These are phyloP conservation scores for Poeciliopsis gracilis DNA, from an alignment of 2,797 vertebrate species.

Conservation along the genomic window DNA sequence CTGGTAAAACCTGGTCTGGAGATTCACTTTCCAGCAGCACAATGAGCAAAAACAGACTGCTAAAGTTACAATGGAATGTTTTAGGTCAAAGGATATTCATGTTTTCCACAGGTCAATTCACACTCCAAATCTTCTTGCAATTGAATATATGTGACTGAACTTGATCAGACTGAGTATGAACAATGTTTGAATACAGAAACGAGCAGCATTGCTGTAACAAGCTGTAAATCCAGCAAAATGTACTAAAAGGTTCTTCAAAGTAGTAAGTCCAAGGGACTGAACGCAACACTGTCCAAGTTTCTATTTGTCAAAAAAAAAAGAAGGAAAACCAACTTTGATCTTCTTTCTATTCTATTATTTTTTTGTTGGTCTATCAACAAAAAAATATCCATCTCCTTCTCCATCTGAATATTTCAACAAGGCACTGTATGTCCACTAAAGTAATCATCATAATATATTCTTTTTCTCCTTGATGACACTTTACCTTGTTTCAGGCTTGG, in stretches of 20 bases:
- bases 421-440: not conserved
- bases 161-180: not conserved
- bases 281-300: not conserved
- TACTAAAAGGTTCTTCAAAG: not conserved
- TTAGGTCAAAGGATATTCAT: not conserved
- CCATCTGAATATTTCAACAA: not conserved
- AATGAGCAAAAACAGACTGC: not conserved
- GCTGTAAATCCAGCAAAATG: not conserved
- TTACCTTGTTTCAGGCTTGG: constrained; percentile 83
- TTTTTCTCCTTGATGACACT: not conserved
- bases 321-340: not conserved
- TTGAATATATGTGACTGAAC: not conserved
- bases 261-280: not conserved
- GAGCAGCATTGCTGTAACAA: not conserved
- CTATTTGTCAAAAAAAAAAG: not conserved
- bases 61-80: not conserved
- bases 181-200: not conserved
- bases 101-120: not conserved
- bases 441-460: not conserved
- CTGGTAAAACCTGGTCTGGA: not conserved
- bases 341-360: not conserved
- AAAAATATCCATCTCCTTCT: not conserved
- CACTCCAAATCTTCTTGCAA: not conserved
- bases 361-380: not conserved
- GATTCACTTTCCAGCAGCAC: not conserved